Conservation (phyloP, 2,888 invertebrate species). For the Oeneis ivallda region DNA sequence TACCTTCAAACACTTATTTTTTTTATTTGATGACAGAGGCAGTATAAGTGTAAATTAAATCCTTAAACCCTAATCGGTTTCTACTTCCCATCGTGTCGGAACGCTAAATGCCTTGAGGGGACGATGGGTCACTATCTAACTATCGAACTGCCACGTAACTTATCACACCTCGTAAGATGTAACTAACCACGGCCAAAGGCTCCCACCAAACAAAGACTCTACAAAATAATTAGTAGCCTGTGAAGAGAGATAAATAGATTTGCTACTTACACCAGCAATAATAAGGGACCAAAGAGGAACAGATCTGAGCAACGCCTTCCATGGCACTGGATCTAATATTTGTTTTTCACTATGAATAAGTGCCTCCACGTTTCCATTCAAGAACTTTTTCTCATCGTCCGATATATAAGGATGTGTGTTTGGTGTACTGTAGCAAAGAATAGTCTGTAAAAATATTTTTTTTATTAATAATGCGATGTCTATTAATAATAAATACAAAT, state of each 20-base stretch:
- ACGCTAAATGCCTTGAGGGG: too few species aligned
- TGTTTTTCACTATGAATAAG: conserved; percentile 69
- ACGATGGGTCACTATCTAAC: too few species aligned
- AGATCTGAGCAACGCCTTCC: conserved; percentile 85
- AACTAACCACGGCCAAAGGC: too few species aligned
- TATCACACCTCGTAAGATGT: too few species aligned
- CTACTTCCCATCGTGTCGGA: too few species aligned
- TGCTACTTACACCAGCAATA: conserved; percentile 83
- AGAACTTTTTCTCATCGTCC: conserved; percentile 75
- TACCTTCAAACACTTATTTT: too few species aligned
- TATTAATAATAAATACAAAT: background rate
- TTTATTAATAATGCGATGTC: too few species aligned
- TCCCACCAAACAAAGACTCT: too few species aligned
- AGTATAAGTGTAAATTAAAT: too few species aligned
- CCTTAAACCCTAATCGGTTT: too few species aligned
- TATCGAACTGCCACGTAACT: too few species aligned
- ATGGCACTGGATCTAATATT: conserved; percentile 83
- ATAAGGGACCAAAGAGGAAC: conserved; percentile 86
- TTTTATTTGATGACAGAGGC: too few species aligned
- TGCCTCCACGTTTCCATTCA: conserved; percentile 81
- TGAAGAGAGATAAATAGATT: background rate
- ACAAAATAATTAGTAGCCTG: background rate
- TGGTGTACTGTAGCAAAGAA: conserved; percentile 78
- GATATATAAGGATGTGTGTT: conserved; percentile 80
- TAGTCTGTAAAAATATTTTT: conserved; percentile 54